Evolutionary conservation across 2,113 vertebrate species (phyloP), one percentile per base, ranked within the genome.

Genomic region (Sylvietta virens): DNA sequence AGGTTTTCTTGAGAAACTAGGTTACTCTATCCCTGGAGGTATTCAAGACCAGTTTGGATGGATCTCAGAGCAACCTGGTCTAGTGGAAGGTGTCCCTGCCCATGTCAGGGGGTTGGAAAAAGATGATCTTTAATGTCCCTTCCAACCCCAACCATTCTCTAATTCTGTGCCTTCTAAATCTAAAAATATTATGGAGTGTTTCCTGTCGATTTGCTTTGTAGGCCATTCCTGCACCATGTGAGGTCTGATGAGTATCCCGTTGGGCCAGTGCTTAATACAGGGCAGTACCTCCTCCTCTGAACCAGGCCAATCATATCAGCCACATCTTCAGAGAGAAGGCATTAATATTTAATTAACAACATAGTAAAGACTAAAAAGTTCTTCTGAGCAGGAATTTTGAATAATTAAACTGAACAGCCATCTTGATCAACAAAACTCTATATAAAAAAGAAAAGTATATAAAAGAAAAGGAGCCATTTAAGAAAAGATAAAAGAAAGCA

Each of bases 71-170:
- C 33, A 45, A 4, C 16, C 13, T 65, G 23, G 4, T 17, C 6
- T 21, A 12, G 33, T n/a, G 28, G 6, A 66, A 58, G 7, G 10
- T n/a, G 10, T 28, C 0, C 0, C 21, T 35, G 26, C 53, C 19
- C 19, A 21, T 9, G 11, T 19, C 20, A 56, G 20, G 11, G 4
- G 12, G 0, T 20, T 51, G 8, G 19, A 51, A 58, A 1, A 5
- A 39, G 19, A 39, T 24, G 18, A 30, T 24, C 23, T 73, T 39
- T 14, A 11, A 51, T 9, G 23, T 45, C 28, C 15, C 4, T 51
- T 51, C 28, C 15, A 66, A 51, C 9, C 5, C 37, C 51, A 44
- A 20, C 19, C 22, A n/a, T 51, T 39, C 16, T 58, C 15, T 35
- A 35, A 48, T 42, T 65, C 31, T 53, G 3, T 0, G 1, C 10